These are phyloP conservation scores for Drosophila suboccidentalis DNA, from an alignment of 2,888 invertebrate species.

Conservation along the genomic window DNA sequence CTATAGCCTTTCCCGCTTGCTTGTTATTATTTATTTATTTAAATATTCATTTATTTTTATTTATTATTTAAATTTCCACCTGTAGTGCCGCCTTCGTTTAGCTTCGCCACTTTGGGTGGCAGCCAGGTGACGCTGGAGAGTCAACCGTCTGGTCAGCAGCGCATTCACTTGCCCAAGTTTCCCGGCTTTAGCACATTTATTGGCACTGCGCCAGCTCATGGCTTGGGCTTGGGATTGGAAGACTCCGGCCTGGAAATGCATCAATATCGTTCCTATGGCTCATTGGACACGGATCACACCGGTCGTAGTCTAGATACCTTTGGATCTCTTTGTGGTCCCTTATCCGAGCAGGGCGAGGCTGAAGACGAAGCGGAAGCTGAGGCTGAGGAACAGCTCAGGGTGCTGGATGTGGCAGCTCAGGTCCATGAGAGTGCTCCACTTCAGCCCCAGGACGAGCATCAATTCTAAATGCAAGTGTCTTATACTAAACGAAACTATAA, in stretches of 20 bases:
- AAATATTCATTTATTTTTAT: too few species aligned
- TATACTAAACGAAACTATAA: slow-evolving; percentile 28
- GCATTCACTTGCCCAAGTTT: slow-evolving; percentile 79
- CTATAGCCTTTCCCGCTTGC: too few species aligned
- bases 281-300: slow-evolving; percentile 74
- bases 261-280: slow-evolving; percentile 77
- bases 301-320: slow-evolving; percentile 80
- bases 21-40: neutral
- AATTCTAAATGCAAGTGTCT: slow-evolving; percentile 68
- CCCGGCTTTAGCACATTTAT: slow-evolving; percentile 76
- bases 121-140: slow-evolving; percentile 75
- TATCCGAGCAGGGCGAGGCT: slow-evolving; percentile 53
- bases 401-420: slow-evolving; percentile 41
- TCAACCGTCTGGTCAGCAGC: slow-evolving; percentile 51
- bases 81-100: slow-evolving; percentile 80
- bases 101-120: slow-evolving; percentile 80
- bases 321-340: slow-evolving; percentile 71
- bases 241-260: slow-evolving; percentile 76
- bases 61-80: too few species aligned
- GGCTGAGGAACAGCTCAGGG: slow-evolving; percentile 18
- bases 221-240: slow-evolving; percentile 35
- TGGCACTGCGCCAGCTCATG: slow-evolving; percentile 68
- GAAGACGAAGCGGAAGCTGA: slow-evolving; percentile 35
- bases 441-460: slow-evolving; percentile 61
- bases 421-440: slow-evolving; percentile 42